A percentile compares a stretch with the other conserved stretches of the same genome.
Conservation (phyloP, 1,140 invertebrate species). For the Tetragnatha versicolor region DNA sequence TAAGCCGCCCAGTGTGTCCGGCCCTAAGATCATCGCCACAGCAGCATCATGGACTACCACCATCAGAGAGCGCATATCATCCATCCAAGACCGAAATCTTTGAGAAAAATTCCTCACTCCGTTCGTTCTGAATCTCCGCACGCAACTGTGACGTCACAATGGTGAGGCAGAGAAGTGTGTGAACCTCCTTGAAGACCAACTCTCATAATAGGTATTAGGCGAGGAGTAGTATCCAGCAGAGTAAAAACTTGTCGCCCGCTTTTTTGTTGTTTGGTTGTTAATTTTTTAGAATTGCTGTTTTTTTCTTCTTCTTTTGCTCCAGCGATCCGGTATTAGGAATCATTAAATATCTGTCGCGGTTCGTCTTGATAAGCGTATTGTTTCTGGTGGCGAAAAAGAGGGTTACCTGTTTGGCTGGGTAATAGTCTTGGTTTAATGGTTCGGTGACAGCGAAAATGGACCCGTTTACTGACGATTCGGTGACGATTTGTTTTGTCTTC, state of each 20-base stretch:
- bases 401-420: background rate
- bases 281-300: background rate
- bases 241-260: background rate
- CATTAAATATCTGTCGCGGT: background rate
- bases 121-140: background rate
- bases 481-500: too few relatives aligned
- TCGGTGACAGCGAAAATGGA: background rate
- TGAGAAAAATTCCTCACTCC: too few relatives aligned
- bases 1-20: too few relatives aligned
- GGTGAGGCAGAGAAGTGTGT: background rate
- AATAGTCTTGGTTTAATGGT: background rate
- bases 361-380: background rate
- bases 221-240: background rate
- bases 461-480: too few relatives aligned
- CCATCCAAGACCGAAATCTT: too few relatives aligned
- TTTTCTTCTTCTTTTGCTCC: too few relatives aligned
- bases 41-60: too few relatives aligned
- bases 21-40: too few relatives aligned
- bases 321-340: background rate
- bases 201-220: slow-evolving; percentile 7
- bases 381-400: background rate
- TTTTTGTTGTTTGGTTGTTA: background rate
- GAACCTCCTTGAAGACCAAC: background rate
- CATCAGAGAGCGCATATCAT: too few relatives aligned
- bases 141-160: slow-evolving; percentile 1